Percentiles rank a stretch among this genome's conserved stretches.
These are phyloP conservation scores for Gymnoscelis rufifasciata DNA, from an alignment of 2,888 invertebrate genomes.

Conservation along the genomic window DNA sequence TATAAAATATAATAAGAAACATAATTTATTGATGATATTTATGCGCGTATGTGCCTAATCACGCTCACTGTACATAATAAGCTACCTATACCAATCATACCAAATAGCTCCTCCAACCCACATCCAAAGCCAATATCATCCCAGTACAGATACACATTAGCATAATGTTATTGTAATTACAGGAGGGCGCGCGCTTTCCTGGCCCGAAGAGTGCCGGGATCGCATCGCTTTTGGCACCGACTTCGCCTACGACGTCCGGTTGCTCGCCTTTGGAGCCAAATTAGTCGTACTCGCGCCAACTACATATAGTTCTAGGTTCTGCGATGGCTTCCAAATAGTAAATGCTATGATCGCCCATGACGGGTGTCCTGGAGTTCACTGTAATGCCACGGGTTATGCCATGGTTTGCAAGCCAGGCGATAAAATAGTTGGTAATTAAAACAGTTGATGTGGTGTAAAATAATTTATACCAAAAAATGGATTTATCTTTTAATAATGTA, in stretches of 20 bases:
- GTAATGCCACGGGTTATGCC: too few relatives aligned
- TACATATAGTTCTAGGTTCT: conserved; percentile 36
- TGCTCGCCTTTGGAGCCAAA: conserved; percentile 46
- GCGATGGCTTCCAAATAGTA: conserved; percentile 38
- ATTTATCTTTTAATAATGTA: too few relatives aligned
- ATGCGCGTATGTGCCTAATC: too few relatives aligned
- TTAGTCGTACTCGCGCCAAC: conserved; percentile 47
- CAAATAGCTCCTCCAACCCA: conserved; percentile 3
- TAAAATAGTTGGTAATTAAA: too few relatives aligned
- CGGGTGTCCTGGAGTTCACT: too few relatives aligned
- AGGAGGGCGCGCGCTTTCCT: conserved; percentile 37
- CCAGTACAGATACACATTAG: conserved; percentile 40
- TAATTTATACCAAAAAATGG: too few relatives aligned
- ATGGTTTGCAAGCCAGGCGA: too few relatives aligned
- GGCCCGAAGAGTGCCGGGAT: conserved; percentile 44
- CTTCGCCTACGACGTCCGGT: conserved; percentile 39
- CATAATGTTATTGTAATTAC: conserved; percentile 56
- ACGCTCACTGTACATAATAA: background rate
- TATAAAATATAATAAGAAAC: too few relatives aligned
- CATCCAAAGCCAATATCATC: conserved; percentile 13
- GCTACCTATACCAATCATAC: conserved; percentile 1
- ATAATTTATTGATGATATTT: too few relatives aligned
- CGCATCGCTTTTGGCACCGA: conserved; percentile 55
- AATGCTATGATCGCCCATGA: background rate
- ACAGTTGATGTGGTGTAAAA: too few relatives aligned